Percentiles rank a stretch among this genome's conserved stretches.
Evolutionary conservation across 2,888 invertebrate species (phyloP).

Genomic region (Laothoe populi): DNA sequence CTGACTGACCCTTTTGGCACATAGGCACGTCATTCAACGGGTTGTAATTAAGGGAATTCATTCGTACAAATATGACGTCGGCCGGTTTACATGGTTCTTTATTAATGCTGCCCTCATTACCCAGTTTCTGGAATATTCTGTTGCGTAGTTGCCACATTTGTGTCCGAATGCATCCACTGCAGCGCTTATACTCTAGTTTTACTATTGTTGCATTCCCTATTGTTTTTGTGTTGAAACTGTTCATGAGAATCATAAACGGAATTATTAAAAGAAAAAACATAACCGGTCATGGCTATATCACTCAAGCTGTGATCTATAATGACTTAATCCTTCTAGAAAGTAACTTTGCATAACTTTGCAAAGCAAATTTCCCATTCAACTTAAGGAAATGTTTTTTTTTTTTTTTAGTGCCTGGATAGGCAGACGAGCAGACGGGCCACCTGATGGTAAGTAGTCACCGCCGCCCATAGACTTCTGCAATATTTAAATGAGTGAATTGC

Average conservation of each 20-base stretch:
- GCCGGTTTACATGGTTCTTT: slow-evolving; percentile 11
- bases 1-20: slow-evolving; percentile 25
- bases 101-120: slow-evolving; percentile 20
- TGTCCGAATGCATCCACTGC: neutral
- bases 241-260: neutral
- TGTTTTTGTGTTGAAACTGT: slow-evolving; percentile 7
- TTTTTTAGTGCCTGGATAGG: no score
- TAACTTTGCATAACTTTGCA: no score
- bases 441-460: no score
- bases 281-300: neutral
- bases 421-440: no score
- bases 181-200: neutral
- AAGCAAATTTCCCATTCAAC: no score
- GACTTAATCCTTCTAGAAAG: no score
- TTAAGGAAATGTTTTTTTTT: no score
- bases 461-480: no score
- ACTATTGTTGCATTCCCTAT: neutral
- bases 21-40: slow-evolving; percentile 17
- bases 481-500: no score
- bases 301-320: no score
- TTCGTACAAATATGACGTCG: slow-evolving; percentile 7
- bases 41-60: slow-evolving; percentile 27
- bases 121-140: slow-evolving; percentile 22
- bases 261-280: neutral
- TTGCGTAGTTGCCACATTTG: slow-evolving; percentile 6